Conservation (phyloP, 2,888 invertebrate genomes). For the Harmothoe impar region DNA sequence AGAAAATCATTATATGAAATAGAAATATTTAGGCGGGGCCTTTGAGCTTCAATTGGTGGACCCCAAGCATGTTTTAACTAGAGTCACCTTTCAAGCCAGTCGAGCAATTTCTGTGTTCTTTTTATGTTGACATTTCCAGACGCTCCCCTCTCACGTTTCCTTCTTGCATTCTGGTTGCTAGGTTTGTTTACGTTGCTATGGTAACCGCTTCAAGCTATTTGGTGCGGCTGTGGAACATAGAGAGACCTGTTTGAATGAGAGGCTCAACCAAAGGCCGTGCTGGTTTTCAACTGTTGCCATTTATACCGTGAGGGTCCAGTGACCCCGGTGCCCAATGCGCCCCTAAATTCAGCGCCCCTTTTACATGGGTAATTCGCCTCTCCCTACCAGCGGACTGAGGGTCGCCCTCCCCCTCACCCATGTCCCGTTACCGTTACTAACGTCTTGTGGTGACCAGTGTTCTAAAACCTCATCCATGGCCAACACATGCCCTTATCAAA, state of each 20-base stretch:
- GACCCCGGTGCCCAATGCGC: not conserved
- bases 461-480: not conserved
- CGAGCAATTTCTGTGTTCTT: not conserved
- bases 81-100: not conserved
- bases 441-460: not conserved
- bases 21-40: not conserved
- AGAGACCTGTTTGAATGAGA: not conserved
- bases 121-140: not conserved
- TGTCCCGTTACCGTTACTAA: no score
- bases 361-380: not conserved
- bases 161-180: not conserved
- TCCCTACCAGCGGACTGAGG: not conserved
- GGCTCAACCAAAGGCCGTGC: not conserved
- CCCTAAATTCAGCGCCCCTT: not conserved
- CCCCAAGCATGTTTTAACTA: not conserved
- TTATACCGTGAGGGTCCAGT: no score
- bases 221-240: not conserved
- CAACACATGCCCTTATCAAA: not conserved
- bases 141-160: not conserved
- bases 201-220: not conserved
- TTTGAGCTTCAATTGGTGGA: not conserved
- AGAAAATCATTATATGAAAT: not conserved
- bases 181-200: not conserved
- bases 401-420: no score
- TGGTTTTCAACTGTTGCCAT: no score